Evolutionary conservation across 2,797 vertebrate species (phyloP), one percentile per base, ranked within the genome.

Genomic region (Pelochelys cantorii): DNA sequence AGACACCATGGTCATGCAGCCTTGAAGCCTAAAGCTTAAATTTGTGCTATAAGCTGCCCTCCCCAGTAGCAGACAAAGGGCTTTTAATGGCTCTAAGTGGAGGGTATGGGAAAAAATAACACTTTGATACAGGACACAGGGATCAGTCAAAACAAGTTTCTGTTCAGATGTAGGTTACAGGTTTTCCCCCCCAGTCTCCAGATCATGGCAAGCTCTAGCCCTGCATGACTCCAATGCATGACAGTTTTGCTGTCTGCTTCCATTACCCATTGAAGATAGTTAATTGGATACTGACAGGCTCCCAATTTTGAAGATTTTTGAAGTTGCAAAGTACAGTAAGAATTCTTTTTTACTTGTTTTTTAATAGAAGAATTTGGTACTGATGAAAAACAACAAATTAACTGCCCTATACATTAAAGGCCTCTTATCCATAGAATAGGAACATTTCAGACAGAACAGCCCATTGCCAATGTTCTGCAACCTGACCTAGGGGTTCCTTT

Each of bases 201-300:
- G 7, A 71, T 79, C 87, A 2, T 53, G 87, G 77, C 71, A 79
- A 71, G 55, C 91, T 91, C 79, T 56, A 55, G 71, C 74, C 86
- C 55, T 42, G 1, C 0, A 57, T 0, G 1, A 2, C 42, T 7
- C 75, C 1, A 0, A 25, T 5, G 4, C 0, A 2, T 0, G 4
- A 60, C 53, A 53, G 82, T 60, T 62, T 83, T 1, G 14, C 78
- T 27, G 42, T 3, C 75, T 5, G 4, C 42, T 3, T 1, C 4
- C 65, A 1, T 2, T 3, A 23, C 42, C n/a, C 10, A 74, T 54
- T 79, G 81, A 83, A 71, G 60, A 81, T 54, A 11, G 22, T 0
- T 22, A 86, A 5, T 22, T 0, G 34, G 57, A 23, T 52, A 81
- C 0, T 14, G 59, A n/a, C 22, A 37, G 54, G 60, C 1, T 53